These are phyloP conservation scores for Sardina pilchardus DNA, from an alignment of 2,113 vertebrate genomes.

Conservation along the genomic window DNA sequence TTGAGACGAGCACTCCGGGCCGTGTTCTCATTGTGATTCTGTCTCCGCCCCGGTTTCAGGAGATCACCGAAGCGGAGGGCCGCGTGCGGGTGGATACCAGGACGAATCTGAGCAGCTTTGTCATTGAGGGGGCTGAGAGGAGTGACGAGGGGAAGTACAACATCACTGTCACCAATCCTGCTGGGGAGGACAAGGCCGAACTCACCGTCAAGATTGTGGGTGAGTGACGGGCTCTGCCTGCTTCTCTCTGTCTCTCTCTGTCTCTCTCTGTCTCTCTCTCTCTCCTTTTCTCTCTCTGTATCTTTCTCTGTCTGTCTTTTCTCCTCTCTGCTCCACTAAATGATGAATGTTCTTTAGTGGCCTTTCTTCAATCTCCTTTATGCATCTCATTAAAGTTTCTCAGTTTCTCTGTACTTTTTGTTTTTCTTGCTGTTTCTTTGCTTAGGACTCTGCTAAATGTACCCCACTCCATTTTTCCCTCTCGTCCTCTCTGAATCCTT, in stretches of 20 bases:
- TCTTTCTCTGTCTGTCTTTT: not conserved
- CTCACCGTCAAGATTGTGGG: slow-evolving; percentile 81
- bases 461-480: slow-evolving; percentile 18
- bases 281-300: not conserved
- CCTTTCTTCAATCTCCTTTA: not conserved
- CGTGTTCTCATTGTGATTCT: not conserved
- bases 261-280: not conserved
- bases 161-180: slow-evolving; percentile 82
- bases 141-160: slow-evolving; percentile 77
- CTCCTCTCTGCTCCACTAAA: not conserved
- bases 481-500: slow-evolving; percentile 34
- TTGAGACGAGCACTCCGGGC: not conserved
- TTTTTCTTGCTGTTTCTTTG: not conserved
- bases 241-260: not conserved
- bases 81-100: slow-evolving; percentile 74
- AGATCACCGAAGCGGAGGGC: slow-evolving; percentile 70
- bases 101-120: slow-evolving; percentile 76
- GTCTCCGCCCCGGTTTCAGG: slow-evolving; percentile 57
- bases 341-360: not conserved
- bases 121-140: slow-evolving; percentile 81
- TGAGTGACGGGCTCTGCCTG: slow-evolving; percentile 53
- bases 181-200: slow-evolving; percentile 79
- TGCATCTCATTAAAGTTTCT: not conserved
- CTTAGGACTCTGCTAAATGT: too few relatives aligned
- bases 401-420: not conserved